Evolutionary conservation across 2,888 invertebrate species (phyloP), one percentile per base, ranked within the genome.

Genomic region (Zonitis immaculata): DNA sequence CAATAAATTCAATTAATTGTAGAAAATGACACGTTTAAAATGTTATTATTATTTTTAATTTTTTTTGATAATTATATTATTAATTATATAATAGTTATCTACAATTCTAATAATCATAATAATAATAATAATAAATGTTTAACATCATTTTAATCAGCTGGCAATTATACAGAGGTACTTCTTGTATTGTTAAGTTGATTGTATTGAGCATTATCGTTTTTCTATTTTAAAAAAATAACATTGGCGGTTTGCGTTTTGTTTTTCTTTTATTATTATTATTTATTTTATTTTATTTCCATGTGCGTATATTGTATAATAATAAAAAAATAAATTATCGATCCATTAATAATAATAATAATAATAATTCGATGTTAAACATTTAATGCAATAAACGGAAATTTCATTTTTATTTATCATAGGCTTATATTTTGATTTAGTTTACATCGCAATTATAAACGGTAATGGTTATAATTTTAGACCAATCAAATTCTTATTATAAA

Each of bases 301-400:
- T 51, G 54, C 49, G 52, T 22, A 30, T 51, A 47, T 58, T 63
- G 64, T 66, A 67, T 60, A 67, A 62, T 59, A 60, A 72, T 39
- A 39, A 39, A 70, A 70, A 73, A 72, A 70, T 69, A 71, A 67
- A 64, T 60, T 44, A 46, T 64, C 49, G 59, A 56, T 60, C 56
- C 65, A 55, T 52, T 52, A 61, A 63, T 22, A 22, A n/a, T n/a
- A n/a, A n/a, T 55, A 63, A 54, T 60, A 52, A 61, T 54, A 68
- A 69, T 68, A 63, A 62, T 65, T 71, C 70, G 73, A 73, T 73
- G 73, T 73, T 73, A 73, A 73, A 73, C 72, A 73, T 73, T 73
- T 73, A 71, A 66, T 44, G 30, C 56, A 57, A 54, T 57, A 58
- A 60, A 62, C 44, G 47, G 30, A 45, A 56, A 11, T 12, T 12